phyloP scores from a whole-genome alignment of 2,797 vertebrate species.

The Semaprochilodus insignis region DNA sequence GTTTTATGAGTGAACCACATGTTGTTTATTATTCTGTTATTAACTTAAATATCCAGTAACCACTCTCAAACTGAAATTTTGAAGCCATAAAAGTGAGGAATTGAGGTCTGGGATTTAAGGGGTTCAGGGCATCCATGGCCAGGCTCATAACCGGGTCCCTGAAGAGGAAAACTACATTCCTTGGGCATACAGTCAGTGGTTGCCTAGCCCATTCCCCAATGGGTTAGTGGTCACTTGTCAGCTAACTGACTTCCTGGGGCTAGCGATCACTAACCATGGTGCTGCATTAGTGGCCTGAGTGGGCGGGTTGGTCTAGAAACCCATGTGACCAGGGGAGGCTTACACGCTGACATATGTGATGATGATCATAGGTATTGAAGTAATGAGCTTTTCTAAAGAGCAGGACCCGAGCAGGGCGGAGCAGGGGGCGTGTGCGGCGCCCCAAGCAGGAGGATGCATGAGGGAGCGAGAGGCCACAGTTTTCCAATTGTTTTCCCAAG shows the following conservation, averaged over 20 bases:
- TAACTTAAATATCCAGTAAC: no score
- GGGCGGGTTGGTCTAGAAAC: constrained; percentile 63
- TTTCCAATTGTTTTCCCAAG: constrained; percentile 21
- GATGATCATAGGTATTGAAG: constrained; percentile 81
- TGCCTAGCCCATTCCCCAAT: neutral
- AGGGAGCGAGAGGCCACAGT: constrained; percentile 17
- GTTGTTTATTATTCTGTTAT: no score
- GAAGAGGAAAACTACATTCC: neutral
- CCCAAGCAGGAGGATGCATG: neutral
- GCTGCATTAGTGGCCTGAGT: neutral
- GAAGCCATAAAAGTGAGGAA: neutral
- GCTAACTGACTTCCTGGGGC: neutral
- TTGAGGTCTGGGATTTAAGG: neutral
- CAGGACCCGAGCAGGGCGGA: constrained; percentile 63
- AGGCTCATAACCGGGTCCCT: neutral
- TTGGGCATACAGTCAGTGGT: neutral
- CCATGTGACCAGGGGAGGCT: constrained; percentile 72
- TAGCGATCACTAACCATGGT: neutral
- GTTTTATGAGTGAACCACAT: no score
- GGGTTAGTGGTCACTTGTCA: neutral
- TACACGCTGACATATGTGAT: constrained; percentile 78
- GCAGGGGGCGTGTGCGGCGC: constrained; percentile 68
- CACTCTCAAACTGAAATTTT: no score
- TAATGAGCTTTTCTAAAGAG: constrained; percentile 82
- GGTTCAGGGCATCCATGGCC: neutral